Evolutionary conservation across 2,888 invertebrate species (phyloP).

Genomic region (Polietes domitor): DNA sequence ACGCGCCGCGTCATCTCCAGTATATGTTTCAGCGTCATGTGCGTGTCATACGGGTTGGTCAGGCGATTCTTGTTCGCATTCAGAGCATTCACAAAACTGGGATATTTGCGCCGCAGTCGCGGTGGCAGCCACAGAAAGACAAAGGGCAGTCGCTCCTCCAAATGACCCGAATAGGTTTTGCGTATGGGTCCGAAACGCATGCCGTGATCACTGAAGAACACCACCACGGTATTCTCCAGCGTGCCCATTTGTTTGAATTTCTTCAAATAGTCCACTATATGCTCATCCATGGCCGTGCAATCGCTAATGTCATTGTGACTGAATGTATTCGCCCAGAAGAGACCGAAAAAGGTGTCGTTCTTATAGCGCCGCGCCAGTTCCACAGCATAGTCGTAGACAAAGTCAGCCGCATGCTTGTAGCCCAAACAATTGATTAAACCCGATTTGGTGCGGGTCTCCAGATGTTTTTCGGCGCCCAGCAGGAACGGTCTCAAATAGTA

Average conservation of each 20-base stretch:
- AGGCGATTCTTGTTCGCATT: constrained; percentile 85
- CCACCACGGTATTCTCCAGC: constrained; percentile 85
- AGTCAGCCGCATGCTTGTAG: constrained; percentile 85
- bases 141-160: constrained; percentile 89
- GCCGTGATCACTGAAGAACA: constrained; percentile 91
- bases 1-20: constrained; percentile 82
- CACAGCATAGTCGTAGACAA: constrained; percentile 86
- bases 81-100: constrained; percentile 83
- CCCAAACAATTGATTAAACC: constrained; percentile 84
- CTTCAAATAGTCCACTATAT: constrained; percentile 83
- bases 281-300: constrained; percentile 85
- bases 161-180: constrained; percentile 86
- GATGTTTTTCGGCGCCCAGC: constrained; percentile 84
- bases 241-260: constrained; percentile 84
- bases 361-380: constrained; percentile 86
- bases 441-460: constrained; percentile 81
- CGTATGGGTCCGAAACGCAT: constrained; percentile 88
- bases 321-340: constrained; percentile 90
- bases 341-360: constrained; percentile 85
- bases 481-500: constrained; percentile 90
- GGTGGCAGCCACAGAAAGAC: constrained; percentile 87
- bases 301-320: constrained; percentile 87
- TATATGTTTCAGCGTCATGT: constrained; percentile 87
- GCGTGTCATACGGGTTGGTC: constrained; percentile 88
- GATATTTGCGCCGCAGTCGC: constrained; percentile 83